Evolutionary conservation across 2,113 vertebrate genomes (phyloP).

Genomic region (Zosterops japonicus): DNA sequence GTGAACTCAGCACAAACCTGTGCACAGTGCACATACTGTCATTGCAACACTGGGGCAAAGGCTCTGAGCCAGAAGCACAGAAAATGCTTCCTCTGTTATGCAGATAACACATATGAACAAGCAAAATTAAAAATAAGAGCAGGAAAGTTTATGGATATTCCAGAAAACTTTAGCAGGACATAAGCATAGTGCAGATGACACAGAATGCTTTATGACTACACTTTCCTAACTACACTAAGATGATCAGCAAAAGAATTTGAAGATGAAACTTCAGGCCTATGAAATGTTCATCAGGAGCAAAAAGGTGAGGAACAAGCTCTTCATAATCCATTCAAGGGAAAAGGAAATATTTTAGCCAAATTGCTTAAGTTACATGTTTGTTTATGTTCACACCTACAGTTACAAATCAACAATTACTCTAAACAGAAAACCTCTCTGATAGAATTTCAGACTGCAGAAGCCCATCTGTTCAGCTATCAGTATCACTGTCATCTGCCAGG

Average conservation of each 20-base stretch:
- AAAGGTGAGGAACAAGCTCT: not conserved
- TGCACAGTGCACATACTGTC: accelerated
- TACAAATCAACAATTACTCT: constrained; percentile 48
- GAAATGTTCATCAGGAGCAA: not conserved
- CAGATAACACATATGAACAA: not conserved
- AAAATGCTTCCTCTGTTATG: not conserved
- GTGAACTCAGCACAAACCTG: not conserved
- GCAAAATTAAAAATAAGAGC: not conserved
- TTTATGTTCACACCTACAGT: constrained; percentile 60
- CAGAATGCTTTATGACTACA: not conserved
- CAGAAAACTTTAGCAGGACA: not conserved
- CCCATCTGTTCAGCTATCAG: constrained; percentile 56
- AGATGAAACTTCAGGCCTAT: not conserved
- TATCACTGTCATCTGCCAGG: constrained; percentile 37
- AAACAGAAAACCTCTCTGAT: constrained; percentile 35
- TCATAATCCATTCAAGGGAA: not conserved
- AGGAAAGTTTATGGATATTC: not conserved
- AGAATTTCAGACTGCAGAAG: constrained; percentile 14
- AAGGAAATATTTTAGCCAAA: not conserved
- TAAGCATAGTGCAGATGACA: not conserved
- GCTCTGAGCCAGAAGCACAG: not conserved
- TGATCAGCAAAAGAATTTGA: not conserved
- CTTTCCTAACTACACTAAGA: not conserved
- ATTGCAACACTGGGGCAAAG: not conserved
- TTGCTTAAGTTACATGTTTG: constrained; percentile 15